Base-by-base conservation (phyloP, 2,797 vertebrate species). In the Phrynocephalus vlangalii region DNA sequence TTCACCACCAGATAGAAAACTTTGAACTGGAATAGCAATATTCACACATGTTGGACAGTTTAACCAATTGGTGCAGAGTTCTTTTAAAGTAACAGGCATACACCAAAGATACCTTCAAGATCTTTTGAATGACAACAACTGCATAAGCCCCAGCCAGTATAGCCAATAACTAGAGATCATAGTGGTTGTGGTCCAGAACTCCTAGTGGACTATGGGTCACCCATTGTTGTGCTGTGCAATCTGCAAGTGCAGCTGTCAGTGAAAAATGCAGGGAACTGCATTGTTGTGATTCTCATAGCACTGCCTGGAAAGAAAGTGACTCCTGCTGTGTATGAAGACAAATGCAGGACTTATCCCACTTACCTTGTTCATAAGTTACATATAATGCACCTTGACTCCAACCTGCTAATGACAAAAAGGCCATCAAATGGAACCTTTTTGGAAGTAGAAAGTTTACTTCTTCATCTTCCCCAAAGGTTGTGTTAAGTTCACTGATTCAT, bases 321-420 rank as follows among this genome's bases (percentile, higher is more conserved):
- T 66, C 28, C 20, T 28, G 2, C 7, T 9, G n/a, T 50, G 30
- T 18, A 38, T 8, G 71, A 68, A 70, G 70, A 71, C 6, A 52
- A 9, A 56, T 6, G 11, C 28, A 56, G 16, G 50, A 7, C 3
- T 28, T 15, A 44, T 28, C 71, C 26, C 24, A 8, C 52, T 3
- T 33, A 18, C 8, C 15, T 3, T 52, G 6, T 66, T 20, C 24
- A 30, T 68, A 20, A 26, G 13, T 5, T 30, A 11, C 67, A 72
- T 5, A 83, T n/a, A 50, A 16, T 67, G 44, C 44, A 67, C 60
- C 44, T 76, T 82, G 72, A 87, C 79, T 52, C 20, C 71, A 87
- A 75, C 30, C 33, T 88, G 67, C 38, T 63, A 72, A 63, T 83
- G 75, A 52, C 24, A 28, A 82, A 87, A 82, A 82, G 26, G 33